These are phyloP conservation scores for Progne subis DNA, from an alignment of 2,113 vertebrate species.

Conservation along the genomic window DNA sequence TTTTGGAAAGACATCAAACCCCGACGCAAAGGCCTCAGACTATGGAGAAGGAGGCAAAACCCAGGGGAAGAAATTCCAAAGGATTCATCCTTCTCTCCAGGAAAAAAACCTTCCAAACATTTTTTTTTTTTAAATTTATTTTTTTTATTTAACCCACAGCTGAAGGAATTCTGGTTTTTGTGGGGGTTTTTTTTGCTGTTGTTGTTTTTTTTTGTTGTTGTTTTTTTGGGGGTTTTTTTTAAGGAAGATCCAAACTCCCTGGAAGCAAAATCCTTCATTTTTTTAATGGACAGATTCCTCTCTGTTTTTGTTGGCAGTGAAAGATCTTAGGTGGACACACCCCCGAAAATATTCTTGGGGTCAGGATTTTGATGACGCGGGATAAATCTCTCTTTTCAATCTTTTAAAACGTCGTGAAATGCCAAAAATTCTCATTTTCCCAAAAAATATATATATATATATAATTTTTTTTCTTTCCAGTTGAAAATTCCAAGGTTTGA, in stretches of 20 bases:
- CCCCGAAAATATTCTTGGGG: neutral
- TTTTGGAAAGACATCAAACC: neutral
- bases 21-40: neutral
- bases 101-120: neutral
- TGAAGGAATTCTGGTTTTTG: neutral
- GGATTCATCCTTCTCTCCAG: neutral
- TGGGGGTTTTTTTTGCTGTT: no score
- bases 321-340: no score
- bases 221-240: neutral
- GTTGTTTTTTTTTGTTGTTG: no score
- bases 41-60: neutral
- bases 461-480: no score
- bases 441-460: no score
- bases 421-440: neutral
- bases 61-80: neutral
- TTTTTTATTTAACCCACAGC: neutral
- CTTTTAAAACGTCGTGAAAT: neutral
- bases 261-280: neutral
- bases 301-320: neutral
- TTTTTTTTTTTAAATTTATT: no score
- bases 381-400: neutral
- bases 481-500: rapidly evolving
- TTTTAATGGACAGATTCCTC: neutral
- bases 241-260: neutral
- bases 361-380: rapidly evolving